A percentile compares a stretch with the other conserved stretches of the same genome.
These are phyloP conservation scores for Danio albolineatus DNA, from an alignment of 2,797 vertebrate genomes.

Conservation along the genomic window DNA sequence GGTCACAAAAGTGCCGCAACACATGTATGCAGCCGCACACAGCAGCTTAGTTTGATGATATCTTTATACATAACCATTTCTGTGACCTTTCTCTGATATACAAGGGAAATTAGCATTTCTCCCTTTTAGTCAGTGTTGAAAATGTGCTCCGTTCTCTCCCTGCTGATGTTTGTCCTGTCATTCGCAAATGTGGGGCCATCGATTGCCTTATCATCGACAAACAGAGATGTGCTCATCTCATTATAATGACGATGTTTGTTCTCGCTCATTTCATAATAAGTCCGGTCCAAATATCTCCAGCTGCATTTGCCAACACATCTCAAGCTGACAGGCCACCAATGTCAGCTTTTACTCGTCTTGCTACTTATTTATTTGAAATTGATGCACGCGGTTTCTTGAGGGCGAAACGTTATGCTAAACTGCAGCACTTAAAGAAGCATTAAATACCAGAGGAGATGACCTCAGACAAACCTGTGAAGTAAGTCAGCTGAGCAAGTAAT, in stretches of 20 bases:
- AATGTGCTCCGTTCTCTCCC: slow-evolving; percentile 4
- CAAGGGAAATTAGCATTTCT: slow-evolving; percentile 8
- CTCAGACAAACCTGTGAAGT: slow-evolving; percentile 50
- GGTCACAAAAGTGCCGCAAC: background rate
- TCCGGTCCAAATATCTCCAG: slow-evolving; percentile 25
- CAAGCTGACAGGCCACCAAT: slow-evolving; percentile 20
- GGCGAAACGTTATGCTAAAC: background rate
- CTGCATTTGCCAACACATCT: slow-evolving; percentile 4
- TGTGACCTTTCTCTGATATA: slow-evolving; percentile 19
- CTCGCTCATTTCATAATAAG: slow-evolving; percentile 30
- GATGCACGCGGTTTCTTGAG: slow-evolving; percentile 24
- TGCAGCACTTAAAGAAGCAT: slow-evolving; percentile 15
- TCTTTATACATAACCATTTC: background rate
- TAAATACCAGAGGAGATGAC: slow-evolving; percentile 39
- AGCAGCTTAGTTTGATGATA: slow-evolving; percentile 15
- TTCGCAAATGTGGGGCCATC: slow-evolving; percentile 9
- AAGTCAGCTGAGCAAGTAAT: slow-evolving; percentile 53
- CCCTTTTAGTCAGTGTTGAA: slow-evolving; percentile 10
- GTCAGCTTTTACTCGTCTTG: background rate
- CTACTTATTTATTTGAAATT: slow-evolving; percentile 27
- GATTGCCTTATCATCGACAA: slow-evolving; percentile 35
- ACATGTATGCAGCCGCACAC: background rate
- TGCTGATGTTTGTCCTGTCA: slow-evolving; percentile 33
- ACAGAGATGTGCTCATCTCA: slow-evolving; percentile 43
- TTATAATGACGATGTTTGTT: slow-evolving; percentile 38